These are phyloP conservation scores for Pachyseris speciosa DNA, from an alignment of 64 coral and sea anemone species.

Conservation along the genomic window DNA sequence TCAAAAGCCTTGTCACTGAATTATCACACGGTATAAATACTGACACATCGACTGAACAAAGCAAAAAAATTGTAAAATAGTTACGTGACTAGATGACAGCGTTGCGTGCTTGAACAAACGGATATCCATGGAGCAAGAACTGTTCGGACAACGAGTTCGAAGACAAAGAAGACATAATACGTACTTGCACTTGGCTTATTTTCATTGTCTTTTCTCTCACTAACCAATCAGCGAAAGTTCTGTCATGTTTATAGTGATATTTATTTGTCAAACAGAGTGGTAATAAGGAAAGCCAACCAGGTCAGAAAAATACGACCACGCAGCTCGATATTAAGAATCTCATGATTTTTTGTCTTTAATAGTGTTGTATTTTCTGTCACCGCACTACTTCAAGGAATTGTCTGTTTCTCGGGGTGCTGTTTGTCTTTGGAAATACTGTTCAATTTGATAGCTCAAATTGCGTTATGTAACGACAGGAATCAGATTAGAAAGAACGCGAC, in stretches of 20 bases:
- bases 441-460: background rate
- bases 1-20: too few species aligned
- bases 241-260: background rate
- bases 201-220: background rate
- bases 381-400: background rate
- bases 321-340: background rate
- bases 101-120: too few species aligned
- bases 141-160: too few species aligned
- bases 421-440: background rate
- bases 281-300: background rate
- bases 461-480: too few species aligned
- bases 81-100: too few species aligned
- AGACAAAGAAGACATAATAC: background rate
- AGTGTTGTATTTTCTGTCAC: too few species aligned
- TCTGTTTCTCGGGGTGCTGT: background rate
- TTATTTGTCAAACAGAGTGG: background rate
- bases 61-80: too few species aligned
- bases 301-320: background rate
- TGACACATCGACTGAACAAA: too few species aligned
- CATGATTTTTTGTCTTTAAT: too few species aligned
- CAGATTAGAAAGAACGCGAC: too few species aligned
- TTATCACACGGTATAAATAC: too few species aligned
- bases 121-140: too few species aligned
- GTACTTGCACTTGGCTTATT: background rate
- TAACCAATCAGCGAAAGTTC: background rate